A percentile compares a stretch with the other conserved stretches of the same genome.
These are phyloP conservation scores for Eucriotettix oculatus DNA, from an alignment of 2,888 invertebrate genomes.

Conservation along the genomic window DNA sequence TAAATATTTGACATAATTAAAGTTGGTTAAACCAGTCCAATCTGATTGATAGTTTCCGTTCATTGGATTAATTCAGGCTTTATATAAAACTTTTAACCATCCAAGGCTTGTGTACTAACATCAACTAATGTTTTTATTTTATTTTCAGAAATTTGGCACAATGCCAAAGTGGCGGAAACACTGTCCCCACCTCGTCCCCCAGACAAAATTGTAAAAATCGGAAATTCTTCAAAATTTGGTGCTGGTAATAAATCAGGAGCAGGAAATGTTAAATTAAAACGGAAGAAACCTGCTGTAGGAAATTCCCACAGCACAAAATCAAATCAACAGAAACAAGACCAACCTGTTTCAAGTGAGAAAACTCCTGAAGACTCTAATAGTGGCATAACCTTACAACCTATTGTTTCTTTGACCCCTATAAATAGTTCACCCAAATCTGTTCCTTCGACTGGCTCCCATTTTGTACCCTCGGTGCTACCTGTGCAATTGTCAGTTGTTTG, in stretches of 20 bases:
- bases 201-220: neutral
- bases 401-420: neutral
- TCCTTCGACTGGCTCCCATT: neutral
- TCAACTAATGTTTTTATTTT: neutral
- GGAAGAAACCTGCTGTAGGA: neutral
- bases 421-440: neutral
- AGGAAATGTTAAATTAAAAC: slow-evolving; percentile 1
- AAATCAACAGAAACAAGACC: too few species aligned
- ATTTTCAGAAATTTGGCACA: neutral
- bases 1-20: too few species aligned
- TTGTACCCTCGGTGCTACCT: neutral
- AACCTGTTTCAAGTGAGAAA: too few species aligned
- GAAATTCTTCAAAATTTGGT: neutral
- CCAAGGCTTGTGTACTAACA: neutral
- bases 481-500: neutral
- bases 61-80: too few species aligned
- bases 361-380: too few species aligned
- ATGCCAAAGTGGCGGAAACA: neutral
- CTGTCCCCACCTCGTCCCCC: neutral
- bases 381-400: neutral
- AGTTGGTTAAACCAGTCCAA: too few species aligned
- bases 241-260: neutral
- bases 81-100: neutral
- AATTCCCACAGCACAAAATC: too few species aligned
- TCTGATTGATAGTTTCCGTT: too few species aligned